Conservation (phyloP, 2,888 invertebrate genomes). For the Melieria omissa region DNA sequence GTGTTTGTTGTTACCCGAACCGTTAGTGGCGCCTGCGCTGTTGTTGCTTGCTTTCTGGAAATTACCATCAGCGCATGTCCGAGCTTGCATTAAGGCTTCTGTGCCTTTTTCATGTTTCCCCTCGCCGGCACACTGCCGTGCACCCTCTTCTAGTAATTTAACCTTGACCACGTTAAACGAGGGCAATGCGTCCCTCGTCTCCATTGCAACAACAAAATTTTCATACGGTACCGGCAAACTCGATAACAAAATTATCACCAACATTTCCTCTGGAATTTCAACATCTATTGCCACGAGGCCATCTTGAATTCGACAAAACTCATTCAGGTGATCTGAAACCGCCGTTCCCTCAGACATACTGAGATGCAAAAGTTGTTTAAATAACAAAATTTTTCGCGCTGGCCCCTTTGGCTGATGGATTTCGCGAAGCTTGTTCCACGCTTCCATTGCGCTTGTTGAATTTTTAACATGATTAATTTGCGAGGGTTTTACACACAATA, state of each 20-base stretch:
- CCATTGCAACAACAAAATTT: background rate
- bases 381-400: too few relatives aligned
- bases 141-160: background rate
- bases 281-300: background rate
- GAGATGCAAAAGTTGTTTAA: conserved; percentile 8
- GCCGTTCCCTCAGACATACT: background rate
- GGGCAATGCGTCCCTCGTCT: background rate
- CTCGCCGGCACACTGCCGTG: background rate
- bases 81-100: background rate
- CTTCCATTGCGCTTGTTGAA: background rate
- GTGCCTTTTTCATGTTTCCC: background rate
- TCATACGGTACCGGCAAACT: background rate
- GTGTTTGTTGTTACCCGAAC: background rate
- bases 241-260: background rate
- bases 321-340: conserved; percentile 3
- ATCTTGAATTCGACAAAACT: conserved; percentile 1
- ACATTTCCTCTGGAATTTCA: background rate
- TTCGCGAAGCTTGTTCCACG: conserved; percentile 1
- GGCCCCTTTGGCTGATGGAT: background rate
- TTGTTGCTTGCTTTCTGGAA: background rate
- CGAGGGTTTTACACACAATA: background rate
- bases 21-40: background rate
- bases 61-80: background rate
- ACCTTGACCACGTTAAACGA: background rate
- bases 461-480: background rate